A percentile compares a stretch with the other conserved stretches of the same genome.
Evolutionary conservation across 2,113 vertebrate genomes (phyloP).

Genomic region (Gobio gobio): DNA sequence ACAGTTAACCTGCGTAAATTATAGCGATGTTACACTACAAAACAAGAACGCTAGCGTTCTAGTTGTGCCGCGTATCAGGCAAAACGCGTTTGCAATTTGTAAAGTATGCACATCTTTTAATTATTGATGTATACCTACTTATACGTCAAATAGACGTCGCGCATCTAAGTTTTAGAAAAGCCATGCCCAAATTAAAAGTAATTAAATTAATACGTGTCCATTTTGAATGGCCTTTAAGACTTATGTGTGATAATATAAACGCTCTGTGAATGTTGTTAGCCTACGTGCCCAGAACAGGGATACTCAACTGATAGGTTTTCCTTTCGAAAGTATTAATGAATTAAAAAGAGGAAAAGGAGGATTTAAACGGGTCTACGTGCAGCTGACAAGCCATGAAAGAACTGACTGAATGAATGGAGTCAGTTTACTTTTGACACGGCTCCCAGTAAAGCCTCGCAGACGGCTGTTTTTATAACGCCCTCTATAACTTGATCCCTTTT

Average conservation of each 20-base stretch:
- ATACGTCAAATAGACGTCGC: background rate
- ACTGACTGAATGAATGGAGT: slow-evolving; percentile 36
- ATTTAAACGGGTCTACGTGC: slow-evolving; percentile 13
- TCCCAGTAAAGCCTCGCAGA: slow-evolving; percentile 39
- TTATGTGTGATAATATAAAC: background rate
- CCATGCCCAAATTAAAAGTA: background rate
- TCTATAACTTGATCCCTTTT: slow-evolving; percentile 49
- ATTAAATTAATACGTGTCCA: background rate
- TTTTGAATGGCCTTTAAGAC: background rate
- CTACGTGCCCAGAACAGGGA: background rate
- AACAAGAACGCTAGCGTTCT: background rate
- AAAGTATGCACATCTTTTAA: background rate
- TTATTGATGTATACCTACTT: background rate
- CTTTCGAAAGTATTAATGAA: background rate
- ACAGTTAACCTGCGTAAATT: background rate
- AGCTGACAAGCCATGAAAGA: background rate
- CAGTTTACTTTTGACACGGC: slow-evolving; percentile 29
- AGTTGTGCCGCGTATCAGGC: background rate
- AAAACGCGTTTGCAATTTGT: background rate
- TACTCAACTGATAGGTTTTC: background rate
- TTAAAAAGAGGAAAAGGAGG: background rate
- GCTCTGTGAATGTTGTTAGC: background rate
- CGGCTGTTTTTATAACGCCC: slow-evolving; percentile 35
- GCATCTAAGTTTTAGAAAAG: background rate
- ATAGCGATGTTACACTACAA: background rate